A percentile compares a stretch with the other conserved stretches of the same genome.
These are phyloP conservation scores for Bubo scandiacus DNA, from an alignment of 2,113 vertebrate genomes.

Conservation along the genomic window DNA sequence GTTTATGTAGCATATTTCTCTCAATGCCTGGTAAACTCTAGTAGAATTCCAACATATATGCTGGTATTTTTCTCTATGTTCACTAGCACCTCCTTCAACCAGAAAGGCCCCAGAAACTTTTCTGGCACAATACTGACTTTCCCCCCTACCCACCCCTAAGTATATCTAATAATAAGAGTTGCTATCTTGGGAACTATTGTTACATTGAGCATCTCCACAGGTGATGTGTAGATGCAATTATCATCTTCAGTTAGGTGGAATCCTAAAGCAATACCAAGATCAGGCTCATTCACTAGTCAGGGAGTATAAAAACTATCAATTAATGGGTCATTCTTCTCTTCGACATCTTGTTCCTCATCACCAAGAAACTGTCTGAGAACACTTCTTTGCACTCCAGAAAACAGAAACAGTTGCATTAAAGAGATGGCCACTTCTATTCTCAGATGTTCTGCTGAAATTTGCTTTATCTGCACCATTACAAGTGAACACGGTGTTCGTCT, in stretches of 20 bases:
- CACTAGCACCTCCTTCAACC: not conserved
- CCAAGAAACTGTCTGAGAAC: not conserved
- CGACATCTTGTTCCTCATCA: not conserved
- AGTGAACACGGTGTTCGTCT: not conserved
- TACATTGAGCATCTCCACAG: not conserved
- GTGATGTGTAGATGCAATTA: not conserved
- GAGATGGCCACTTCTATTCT: not conserved
- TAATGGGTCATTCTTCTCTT: not conserved
- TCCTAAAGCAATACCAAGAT: not conserved
- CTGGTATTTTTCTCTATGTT: not conserved
- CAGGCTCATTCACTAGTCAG: not conserved
- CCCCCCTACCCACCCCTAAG: not conserved
- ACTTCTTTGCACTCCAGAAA: not conserved
- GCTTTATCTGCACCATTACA: not conserved
- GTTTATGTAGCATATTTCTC: not conserved
- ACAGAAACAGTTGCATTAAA: not conserved
- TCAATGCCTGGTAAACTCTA: not conserved
- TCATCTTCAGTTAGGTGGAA: not conserved
- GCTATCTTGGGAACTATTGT: not conserved
- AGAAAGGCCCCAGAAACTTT: not conserved
- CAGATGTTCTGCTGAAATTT: not conserved
- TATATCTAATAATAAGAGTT: not conserved
- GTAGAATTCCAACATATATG: not conserved
- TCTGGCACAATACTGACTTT: not conserved
- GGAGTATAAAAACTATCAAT: not conserved